Evolutionary conservation across 1,140 invertebrate genomes (phyloP), one percentile per base, ranked within the genome.

Genomic region (Cydia fagiglandana): DNA sequence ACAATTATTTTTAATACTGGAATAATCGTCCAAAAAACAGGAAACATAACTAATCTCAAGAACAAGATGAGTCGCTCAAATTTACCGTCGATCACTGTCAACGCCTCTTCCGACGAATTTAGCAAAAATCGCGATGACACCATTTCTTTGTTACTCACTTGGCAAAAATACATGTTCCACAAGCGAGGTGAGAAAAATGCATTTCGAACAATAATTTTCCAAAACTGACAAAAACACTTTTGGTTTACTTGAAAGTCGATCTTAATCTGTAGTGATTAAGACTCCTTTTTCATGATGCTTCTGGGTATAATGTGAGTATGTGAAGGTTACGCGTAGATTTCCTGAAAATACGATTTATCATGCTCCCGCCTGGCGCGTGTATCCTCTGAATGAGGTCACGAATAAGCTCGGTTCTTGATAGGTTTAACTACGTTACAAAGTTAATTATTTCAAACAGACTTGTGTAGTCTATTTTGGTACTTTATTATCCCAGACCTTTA

Each of bases 81-180:
- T 61, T 61, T 24, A 10, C 56, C 56, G 20, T 24, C 56, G 15
- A 12, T 34, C 61, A 34, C 87, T 24, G 77, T 84, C 56, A 85
- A 85, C 41, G 50, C 24, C 24, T 47, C 38, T 56, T 56, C 53
- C 13, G 45, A 47, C 45, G 45, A 47, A 47, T 47, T 47, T 47
- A 47, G 12, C 56, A 61, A 61, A 61, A 61, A 61, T 61, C 4
- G 6, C 3, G 20, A 61, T 61, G 56, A 61, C 56, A 61, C 56
- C 2, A 61, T 61, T 61, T 61, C 56, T 61, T 61, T 61, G 20
- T 61, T 61, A 61, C 24, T 61, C 56, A 61, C 56, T 61, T 61
- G 56, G 56, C 56, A 61, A 61, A 61, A 61, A 61, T 61, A 61
- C 24, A 61, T 3, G 56, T 12, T 10, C 56, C 7, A n/a, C 17